phyloP scores from a whole-genome alignment of 2,888 invertebrate genomes.

The Saturnia japonica region DNA sequence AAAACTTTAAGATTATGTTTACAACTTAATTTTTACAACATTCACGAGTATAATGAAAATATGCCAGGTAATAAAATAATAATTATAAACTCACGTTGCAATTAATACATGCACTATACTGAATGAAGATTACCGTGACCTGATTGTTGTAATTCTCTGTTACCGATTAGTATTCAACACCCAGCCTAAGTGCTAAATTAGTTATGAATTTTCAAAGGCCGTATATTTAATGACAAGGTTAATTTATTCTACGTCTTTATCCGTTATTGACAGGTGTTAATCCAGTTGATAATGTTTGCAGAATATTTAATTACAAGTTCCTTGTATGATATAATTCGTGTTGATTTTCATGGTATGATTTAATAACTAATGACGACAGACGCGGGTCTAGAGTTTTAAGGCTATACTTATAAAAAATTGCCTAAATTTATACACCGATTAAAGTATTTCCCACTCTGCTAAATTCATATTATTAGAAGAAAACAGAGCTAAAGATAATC shows the following conservation, averaged over 20 bases:
- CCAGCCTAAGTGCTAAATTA: not conserved
- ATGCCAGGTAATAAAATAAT: constrained; percentile 1
- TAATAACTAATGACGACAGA: not conserved
- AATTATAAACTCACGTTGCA: constrained; percentile 1
- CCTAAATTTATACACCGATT: too few species aligned
- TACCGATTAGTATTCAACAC: constrained; percentile 11
- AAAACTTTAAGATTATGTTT: not conserved
- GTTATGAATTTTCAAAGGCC: constrained; percentile 6
- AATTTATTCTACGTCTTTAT: not conserved
- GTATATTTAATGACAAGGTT: constrained; percentile 10
- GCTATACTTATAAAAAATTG: too few species aligned
- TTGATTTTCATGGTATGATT: not conserved
- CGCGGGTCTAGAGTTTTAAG: too few species aligned
- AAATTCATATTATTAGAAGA: too few species aligned
- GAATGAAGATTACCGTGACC: constrained; percentile 47
- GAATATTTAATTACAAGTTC: constrained; percentile 3
- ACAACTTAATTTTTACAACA: not conserved
- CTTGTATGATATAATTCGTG: not conserved
- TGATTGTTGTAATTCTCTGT: constrained; percentile 31
- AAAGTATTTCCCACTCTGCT: too few species aligned
- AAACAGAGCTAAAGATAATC: too few species aligned
- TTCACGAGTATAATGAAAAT: not conserved
- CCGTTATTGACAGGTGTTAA: not conserved
- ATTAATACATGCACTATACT: constrained; percentile 15
- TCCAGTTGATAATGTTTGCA: not conserved